These are phyloP conservation scores for Neodiprion virginianus DNA, from an alignment of 1,140 invertebrate species.

Conservation along the genomic window DNA sequence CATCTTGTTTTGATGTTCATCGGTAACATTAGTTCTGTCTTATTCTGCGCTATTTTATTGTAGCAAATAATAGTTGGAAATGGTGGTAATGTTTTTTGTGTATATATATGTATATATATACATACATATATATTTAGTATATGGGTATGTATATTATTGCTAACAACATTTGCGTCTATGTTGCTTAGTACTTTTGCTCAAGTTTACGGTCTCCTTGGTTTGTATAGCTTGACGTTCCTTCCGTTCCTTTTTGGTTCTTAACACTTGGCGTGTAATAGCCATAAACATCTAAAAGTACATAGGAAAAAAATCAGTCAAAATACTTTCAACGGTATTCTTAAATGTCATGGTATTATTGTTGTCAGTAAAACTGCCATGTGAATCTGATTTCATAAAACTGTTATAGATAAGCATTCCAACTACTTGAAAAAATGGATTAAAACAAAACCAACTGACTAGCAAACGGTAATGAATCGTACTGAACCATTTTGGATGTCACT, in stretches of 20 bases:
- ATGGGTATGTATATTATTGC: conserved; percentile 28
- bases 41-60: not conserved
- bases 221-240: conserved; percentile 68
- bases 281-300: conserved; percentile 73
- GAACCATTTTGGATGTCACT: no score
- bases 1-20: not conserved
- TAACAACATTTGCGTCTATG: conserved; percentile 60
- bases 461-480: no score
- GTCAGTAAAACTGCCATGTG: no score
- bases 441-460: no score
- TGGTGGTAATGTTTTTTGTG: not conserved
- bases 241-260: conserved; percentile 72
- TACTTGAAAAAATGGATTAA: no score
- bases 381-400: not conserved
- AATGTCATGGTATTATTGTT: not conserved
- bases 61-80: conserved; percentile 3
- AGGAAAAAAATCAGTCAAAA: conserved; percentile 12
- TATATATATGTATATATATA: not conserved
- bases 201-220: conserved; percentile 63
- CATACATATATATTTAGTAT: not conserved
- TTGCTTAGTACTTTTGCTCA: conserved; percentile 61
- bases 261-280: conserved; percentile 75
- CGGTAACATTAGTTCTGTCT: not conserved
- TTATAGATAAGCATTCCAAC: not conserved
- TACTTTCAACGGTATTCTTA: no score